Base-by-base conservation (phyloP, 2,113 vertebrate species). In the Tamias sibiricus region DNA sequence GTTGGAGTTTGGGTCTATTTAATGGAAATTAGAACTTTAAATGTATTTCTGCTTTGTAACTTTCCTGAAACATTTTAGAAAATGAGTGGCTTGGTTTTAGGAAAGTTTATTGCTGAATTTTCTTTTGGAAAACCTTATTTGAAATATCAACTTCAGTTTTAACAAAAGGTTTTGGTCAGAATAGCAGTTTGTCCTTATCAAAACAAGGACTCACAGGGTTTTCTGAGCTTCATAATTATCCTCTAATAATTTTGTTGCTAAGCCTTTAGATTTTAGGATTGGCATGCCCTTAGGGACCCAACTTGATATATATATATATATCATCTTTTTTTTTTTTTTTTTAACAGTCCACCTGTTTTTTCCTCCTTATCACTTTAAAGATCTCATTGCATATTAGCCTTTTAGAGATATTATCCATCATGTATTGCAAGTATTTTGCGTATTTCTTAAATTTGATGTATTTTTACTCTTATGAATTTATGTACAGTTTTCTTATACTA, bases 11-110 rank as follows among this genome's bases (percentile, higher is more conserved):
- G 35, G 16, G 62, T 81, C 20, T 49, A 86, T 72, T 75, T 93
- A 93, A 69, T 96, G 49, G 49, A 87, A 83, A 84, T 88, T 59
- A 35, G 16, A 79, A 80, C 52, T 91, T 91, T 87, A 57, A 91
- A 44, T 87, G 17, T 88, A 12, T 94, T 88, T 87, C 44, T 72
- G 11, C 71, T 68, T 88, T 91, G 64, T 80, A 79, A 95, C 37
- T 72, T 35, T 69, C 59, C 59, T 81, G 62, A 92, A 94, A 52
- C 37, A 28, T 88, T 86, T 80, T 79, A 92, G 74, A 86, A 96
- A 92, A 68, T 49, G 22, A 80, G 26, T 81, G 49, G 30, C 3
- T 8, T 92, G 66, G 24, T 81, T 86, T 77, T 62, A 86, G 26
- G 74, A 54, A 57, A 80, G 30, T 37, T 89, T 85, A 64, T 86